These are phyloP conservation scores for Pachypanchax playfairii DNA, from an alignment of 2,113 vertebrate species.

Conservation along the genomic window DNA sequence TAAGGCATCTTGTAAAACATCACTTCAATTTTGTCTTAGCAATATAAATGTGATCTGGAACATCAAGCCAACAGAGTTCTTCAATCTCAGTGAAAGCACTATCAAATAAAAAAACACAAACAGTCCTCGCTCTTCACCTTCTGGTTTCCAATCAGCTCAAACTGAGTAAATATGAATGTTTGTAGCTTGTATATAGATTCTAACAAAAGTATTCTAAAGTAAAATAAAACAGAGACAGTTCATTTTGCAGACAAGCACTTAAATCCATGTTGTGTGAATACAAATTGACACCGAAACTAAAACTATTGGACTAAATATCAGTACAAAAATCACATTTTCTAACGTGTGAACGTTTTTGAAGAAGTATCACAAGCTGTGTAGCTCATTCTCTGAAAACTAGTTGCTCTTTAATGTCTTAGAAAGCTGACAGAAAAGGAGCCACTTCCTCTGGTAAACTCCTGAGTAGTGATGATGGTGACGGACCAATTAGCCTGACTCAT, in stretches of 20 bases:
- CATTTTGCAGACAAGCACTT: too few relatives aligned
- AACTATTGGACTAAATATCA: not conserved
- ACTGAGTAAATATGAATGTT: too few relatives aligned
- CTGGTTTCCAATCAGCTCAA: too few relatives aligned
- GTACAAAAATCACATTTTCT: not conserved
- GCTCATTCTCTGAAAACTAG: constrained; percentile 39
- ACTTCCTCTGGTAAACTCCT: constrained; percentile 66
- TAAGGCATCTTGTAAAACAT: not conserved
- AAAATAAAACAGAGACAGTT: too few relatives aligned
- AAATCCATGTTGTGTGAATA: too few relatives aligned
- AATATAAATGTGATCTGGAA: too few relatives aligned
- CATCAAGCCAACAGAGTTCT: not conserved
- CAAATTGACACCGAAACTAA: too few relatives aligned
- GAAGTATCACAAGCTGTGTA: not conserved
- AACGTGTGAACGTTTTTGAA: not conserved
- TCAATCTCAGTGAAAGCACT: too few relatives aligned
- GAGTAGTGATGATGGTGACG: constrained; percentile 62
- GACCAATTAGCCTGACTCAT: constrained; percentile 75
- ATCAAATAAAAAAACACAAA: too few relatives aligned
- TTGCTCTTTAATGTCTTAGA: constrained; percentile 31
- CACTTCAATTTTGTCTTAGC: not conserved
- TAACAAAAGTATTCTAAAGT: too few relatives aligned
- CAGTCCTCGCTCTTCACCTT: too few relatives aligned
- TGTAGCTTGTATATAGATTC: not conserved
- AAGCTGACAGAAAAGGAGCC: constrained; percentile 36